Base-by-base conservation (phyloP, 1,140 invertebrate species). In the Eumaeus atala region DNA sequence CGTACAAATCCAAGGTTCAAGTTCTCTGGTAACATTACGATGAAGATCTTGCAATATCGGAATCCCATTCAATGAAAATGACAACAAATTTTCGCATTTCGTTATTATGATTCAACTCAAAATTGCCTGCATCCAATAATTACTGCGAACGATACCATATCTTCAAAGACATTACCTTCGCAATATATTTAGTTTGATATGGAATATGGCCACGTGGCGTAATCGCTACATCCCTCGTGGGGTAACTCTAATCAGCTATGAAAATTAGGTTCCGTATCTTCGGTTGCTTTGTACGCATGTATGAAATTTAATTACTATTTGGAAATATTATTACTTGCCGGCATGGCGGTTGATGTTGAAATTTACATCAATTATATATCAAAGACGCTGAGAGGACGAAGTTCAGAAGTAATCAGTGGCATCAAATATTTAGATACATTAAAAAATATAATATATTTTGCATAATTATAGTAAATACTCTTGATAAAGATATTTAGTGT, bases 241-340 rank as follows among this genome's bases (percentile, higher is more conserved):
- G 79, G 80, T 72, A 69, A 72, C 70, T 77, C 80, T 86, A 86
- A 86, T 86, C 83, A 86, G 80, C 78, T 84, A 86, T 86, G 80
- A 86, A 86, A 86, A 86, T 86, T 86, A 84, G 83, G 83, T 84
- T 86, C 80, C 80, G 69, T 75, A 74, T 86, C 77, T 81, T 72
- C 75, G n/a, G n/a, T n/a, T 76, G 77, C 78, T 81, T 84, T 85
- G 78, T 83, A 72, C 72, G 67, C 70, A 51, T 52, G 37, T 77
- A 76, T 70, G 75, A 80, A 84, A 84, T 85, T 84, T 85, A 85
- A 85, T 85, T 84, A 85, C 75, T 75, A 85, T 83, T 82, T 73
- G 74, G 67, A 83, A 82, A 80, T 85, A 75, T 66, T 70, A 65
- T 74, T 73, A 70, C 63, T 49, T 63, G 72, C 62, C 64, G 65